phyloP scores from a whole-genome alignment of 2,113 vertebrate species.

The Corythornis madagascariensis region DNA sequence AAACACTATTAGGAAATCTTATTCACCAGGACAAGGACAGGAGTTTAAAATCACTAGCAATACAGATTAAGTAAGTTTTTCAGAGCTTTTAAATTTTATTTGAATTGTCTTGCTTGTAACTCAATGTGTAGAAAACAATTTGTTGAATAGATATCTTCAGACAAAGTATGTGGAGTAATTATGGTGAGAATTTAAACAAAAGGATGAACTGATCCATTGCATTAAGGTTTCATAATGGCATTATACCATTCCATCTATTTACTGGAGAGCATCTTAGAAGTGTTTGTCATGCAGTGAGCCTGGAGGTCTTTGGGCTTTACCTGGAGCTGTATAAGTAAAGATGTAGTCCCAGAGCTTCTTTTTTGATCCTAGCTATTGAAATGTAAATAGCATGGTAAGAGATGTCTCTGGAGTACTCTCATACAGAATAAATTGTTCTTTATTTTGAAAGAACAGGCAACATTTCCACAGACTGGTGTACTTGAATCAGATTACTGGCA shows the following conservation, averaged over 20 bases:
- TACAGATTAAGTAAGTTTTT: not conserved
- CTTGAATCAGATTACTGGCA: not conserved
- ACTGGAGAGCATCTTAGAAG: not conserved
- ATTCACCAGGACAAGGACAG: not conserved
- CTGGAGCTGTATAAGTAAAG: not conserved
- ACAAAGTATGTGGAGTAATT: not conserved
- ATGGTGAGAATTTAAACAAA: not conserved
- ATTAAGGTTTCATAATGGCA: not conserved
- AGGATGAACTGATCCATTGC: not conserved
- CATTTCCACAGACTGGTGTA: not conserved
- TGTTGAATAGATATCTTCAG: not conserved
- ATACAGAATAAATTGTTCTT: not conserved
- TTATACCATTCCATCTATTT: not conserved
- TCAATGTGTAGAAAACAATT: not conserved
- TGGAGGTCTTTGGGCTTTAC: not conserved
- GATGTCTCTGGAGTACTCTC: not conserved
- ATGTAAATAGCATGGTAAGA: not conserved
- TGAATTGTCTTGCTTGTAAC: not conserved
- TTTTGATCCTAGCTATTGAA: not conserved
- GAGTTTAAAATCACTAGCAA: not conserved
- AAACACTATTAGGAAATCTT: not conserved
- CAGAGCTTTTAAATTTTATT: not conserved
- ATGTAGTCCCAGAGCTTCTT: not conserved
- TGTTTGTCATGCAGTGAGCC: not conserved
- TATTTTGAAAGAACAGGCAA: not conserved